Conservation (phyloP, 2,888 invertebrate species). For the Eudemis profundana region DNA sequence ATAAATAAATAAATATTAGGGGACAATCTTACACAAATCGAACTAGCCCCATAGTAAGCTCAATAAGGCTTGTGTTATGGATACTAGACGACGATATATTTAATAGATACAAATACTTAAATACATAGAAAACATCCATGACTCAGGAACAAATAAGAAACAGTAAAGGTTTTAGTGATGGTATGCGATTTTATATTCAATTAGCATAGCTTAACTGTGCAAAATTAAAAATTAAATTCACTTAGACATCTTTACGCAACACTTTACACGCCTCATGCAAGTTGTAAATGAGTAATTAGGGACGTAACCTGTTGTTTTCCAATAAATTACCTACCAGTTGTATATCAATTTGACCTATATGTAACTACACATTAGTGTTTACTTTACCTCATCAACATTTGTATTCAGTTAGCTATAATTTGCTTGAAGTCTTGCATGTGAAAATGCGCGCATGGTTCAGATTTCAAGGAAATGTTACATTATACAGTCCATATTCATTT, state of each 20-base stretch:
- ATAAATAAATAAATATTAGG: no score
- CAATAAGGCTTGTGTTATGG: no score
- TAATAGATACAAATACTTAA: no score
- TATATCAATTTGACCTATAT: neutral
- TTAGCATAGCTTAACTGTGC: neutral
- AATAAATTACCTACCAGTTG: neutral
- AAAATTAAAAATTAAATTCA: neutral
- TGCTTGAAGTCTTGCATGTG: neutral
- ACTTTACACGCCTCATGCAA: neutral
- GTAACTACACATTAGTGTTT: neutral
- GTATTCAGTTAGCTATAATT: neutral
- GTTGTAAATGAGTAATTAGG: constrained; percentile 16
- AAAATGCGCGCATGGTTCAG: neutral
- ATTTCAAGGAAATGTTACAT: neutral
- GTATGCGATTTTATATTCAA: neutral
- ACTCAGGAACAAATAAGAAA: no score
- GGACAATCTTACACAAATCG: no score
- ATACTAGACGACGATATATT: no score
- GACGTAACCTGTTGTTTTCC: neutral
- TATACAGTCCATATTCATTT: neutral
- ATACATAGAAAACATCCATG: no score
- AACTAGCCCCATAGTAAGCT: no score
- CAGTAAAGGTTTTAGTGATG: neutral
- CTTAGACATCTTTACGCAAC: constrained; percentile 2
- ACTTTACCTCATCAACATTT: neutral